Conservation (phyloP, 2,888 invertebrate genomes). For the Iphiclides podalirius region DNA sequence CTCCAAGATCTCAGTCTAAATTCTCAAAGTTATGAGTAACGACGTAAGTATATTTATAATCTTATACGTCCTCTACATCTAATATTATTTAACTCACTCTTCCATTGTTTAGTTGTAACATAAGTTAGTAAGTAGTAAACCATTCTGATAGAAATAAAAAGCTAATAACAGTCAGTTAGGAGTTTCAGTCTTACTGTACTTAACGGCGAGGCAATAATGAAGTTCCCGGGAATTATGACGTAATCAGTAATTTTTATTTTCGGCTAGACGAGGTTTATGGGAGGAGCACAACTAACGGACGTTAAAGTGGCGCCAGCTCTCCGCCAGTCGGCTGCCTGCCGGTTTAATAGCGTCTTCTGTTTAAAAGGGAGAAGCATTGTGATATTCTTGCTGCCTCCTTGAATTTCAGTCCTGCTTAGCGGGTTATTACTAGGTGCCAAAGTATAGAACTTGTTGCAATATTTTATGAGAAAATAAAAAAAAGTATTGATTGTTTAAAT, state of each 20-base stretch:
- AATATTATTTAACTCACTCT: too few relatives aligned
- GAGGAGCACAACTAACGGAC: slow-evolving; percentile 13
- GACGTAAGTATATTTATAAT: too few relatives aligned
- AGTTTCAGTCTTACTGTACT: not conserved
- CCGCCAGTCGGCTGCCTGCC: slow-evolving; percentile 15
- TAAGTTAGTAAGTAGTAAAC: too few relatives aligned
- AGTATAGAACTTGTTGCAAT: too few relatives aligned
- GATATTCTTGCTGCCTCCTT: slow-evolving; percentile 8
- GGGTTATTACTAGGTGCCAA: not conserved
- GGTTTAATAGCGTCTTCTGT: slow-evolving; percentile 22
- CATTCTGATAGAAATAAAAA: slow-evolving; percentile 2
- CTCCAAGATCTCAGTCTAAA: too few relatives aligned
- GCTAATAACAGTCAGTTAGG: not conserved
- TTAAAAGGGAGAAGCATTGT: slow-evolving; percentile 15
- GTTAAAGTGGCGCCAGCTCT: slow-evolving; percentile 20
- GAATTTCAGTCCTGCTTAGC: slow-evolving; percentile 9
- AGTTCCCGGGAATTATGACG: slow-evolving; percentile 16
- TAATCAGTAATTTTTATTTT: slow-evolving; percentile 24
- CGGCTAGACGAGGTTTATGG: slow-evolving; percentile 21
- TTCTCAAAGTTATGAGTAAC: too few relatives aligned
- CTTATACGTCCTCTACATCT: too few relatives aligned
- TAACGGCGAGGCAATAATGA: slow-evolving; percentile 4
- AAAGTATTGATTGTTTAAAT: too few relatives aligned
- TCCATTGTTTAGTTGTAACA: too few relatives aligned
- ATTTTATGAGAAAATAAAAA: too few relatives aligned